Base-by-base conservation (phyloP, 2,888 invertebrate species). In the Thera britannica region DNA sequence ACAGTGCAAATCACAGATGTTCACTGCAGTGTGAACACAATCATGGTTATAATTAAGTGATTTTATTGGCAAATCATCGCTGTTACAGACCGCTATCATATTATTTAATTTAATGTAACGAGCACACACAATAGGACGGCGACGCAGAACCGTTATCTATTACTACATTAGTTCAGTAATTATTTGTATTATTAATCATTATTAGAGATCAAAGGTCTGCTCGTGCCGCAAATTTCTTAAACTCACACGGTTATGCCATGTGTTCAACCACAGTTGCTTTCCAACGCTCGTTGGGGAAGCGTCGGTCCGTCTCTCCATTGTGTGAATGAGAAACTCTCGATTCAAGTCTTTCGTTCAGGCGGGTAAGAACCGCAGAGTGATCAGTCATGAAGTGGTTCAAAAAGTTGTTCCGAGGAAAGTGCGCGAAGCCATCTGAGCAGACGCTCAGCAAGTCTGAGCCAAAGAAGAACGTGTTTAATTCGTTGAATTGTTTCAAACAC, bases 301-400 rank as follows among this genome's bases (percentile, higher is more conserved):
- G 80, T 77, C 72, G 70, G 62, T 59, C 63, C 73, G 77, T 41
- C 66, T 65, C 71, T 75, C 76, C 73, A 87, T 89, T 87, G 70
- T 70, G 70, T 93, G 90, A 92, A 95, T 95, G 95, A 94, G 94
- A 95, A 95, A 94, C 84, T 89, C 92, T 86, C 93, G 94, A 77
- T 95, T 95, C 84, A 95, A 94, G 73, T 94, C 95, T 82, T 95
- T 95, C 84, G 90, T 95, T 77, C 91, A 94, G 87, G 95, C 95
- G 93, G 95, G 95, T 73, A 94, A 90, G 83, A 95, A 95, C 94
- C 95, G 95, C 92, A 90, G 84, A 81, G 90, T 85, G 62, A 95
- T 95, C 76, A 87, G 93, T 78, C 90, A 95, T 95, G 95, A 95
- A 89, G 83, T 95, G 95, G 95, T 95, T 94, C 95, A 95, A 84